Base-by-base conservation (phyloP, 2,797 vertebrate genomes). In the Linurgus olivaceus region DNA sequence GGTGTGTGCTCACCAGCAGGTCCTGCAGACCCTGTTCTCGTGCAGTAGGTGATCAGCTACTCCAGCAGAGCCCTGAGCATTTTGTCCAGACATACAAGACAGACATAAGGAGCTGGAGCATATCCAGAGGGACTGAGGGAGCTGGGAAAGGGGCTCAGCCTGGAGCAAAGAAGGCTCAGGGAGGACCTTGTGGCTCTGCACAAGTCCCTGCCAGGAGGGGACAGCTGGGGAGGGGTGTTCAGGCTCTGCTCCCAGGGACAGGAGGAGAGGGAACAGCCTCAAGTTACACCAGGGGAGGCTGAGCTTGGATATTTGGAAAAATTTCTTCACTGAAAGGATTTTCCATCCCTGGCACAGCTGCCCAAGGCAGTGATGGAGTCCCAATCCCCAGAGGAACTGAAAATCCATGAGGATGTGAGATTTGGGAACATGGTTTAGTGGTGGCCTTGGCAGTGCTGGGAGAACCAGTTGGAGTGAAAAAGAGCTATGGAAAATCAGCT, bases 201-300 rank as follows among this genome's bases (percentile, higher is more conserved):
- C 33, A 86, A 26, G 1, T 24, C 31, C 51, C 40, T 74, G 77
- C 1, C 16, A 82, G 37, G 42, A 82, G 11, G 1, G 20, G 37
- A 11, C 28, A 79, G 24, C 17, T 0, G 0, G 17, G 17, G 40
- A 7, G 5, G 3, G 12, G 18, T 2, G 19, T 2, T 29, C 0
- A 0, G 24, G 28, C 6, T 74, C 7, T 54, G 40, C 31, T 48
- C 11, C 70, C 42, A 62, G 26, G 7, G 31, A 50, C 35, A 62
- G 71, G 23, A 61, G 2, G 3, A 55, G 26, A 50, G 13, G 23
- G 0, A 75, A 75, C 0, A 0, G 28, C 28, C 12, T 70, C 48
- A 44, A 5, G 26, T 12, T 55, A 14, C 0, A 19, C 6, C 31
- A 68, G 9, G 13, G 2, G 3, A 62, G 14, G 16, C 4, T 24